Evolutionary conservation across 1,140 invertebrate genomes (phyloP), one percentile per base, ranked within the genome.

Genomic region (Hycleus cichorii): DNA sequence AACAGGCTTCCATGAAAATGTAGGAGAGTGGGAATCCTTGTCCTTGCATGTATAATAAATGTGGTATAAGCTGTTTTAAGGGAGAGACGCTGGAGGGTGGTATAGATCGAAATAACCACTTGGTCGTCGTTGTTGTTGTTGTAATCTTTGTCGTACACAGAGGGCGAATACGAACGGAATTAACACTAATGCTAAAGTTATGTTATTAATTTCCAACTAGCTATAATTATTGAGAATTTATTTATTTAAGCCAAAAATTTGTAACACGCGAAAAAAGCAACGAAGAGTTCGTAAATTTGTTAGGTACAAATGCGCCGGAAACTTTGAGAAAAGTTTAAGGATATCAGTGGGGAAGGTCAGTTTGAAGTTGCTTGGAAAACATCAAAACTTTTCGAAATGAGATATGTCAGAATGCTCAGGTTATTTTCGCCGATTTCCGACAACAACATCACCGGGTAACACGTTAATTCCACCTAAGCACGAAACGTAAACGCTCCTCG

Each of bases 101-200:
- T 26, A 25, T 25, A 11, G 47, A 4, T 42, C 10, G 32, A 32
- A 32, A 32, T 32, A 32, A 32, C 32, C 32, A 32, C 32, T 32
- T 32, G 18, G 18, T 18, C 18, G 18, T 18, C 18, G 18, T 18
- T 18, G 6, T 7, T 39, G 39, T 39, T 6, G 6, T 6, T 39
- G 39, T 39, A 10, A 7, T 39, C 10, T 39, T 18, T 18, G 18
- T 18, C 18, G 18, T 18, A 18, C 18, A 32, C 32, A 32, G 7
- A 32, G 5, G 40, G 9, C 11, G 50, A 40, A 46, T 44, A 49
- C 18, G 26, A 25, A 42, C 42, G 56, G 57, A 45, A 53, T 53
- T 59, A 60, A 60, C 57, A 58, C 61, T 63, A 63, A 63, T 65
- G 64, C 61, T 58, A 57, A 63, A 65, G 63, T 65, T 65, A 60